These are phyloP conservation scores for Cylloceria caligata DNA, from an alignment of 2,888 invertebrate genomes.

Conservation along the genomic window DNA sequence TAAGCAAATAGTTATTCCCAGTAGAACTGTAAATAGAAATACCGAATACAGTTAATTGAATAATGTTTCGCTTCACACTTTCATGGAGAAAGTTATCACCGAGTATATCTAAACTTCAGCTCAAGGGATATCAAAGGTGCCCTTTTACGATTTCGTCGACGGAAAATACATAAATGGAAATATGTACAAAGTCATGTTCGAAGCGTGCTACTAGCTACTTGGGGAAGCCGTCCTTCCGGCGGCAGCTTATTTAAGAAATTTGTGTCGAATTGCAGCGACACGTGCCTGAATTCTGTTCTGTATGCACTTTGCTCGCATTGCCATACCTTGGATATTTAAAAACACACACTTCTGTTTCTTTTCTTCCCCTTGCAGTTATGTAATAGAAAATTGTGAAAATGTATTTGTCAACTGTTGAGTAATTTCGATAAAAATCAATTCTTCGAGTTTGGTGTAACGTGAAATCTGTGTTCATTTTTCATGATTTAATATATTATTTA, in stretches of 20 bases:
- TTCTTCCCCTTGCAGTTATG: too few species aligned
- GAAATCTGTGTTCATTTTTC: too few species aligned
- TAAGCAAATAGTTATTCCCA: not conserved
- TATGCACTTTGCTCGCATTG: conserved; percentile 20
- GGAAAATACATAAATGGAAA: conserved; percentile 54
- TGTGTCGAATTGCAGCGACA: conserved; percentile 36
- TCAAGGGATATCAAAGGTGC: not conserved
- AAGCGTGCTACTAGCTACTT: conserved; percentile 20
- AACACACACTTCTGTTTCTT: too few species aligned
- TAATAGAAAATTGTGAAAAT: too few species aligned
- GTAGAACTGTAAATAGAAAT: not conserved
- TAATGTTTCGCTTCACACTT: conserved; percentile 12
- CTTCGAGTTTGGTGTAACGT: too few species aligned
- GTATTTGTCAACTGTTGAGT: too few species aligned
- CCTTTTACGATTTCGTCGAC: conserved; percentile 42
- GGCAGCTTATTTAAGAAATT: conserved; percentile 36
- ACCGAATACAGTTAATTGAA: conserved; percentile 3
- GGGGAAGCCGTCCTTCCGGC: conserved; percentile 30
- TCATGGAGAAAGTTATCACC: not conserved
- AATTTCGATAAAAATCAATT: too few species aligned
- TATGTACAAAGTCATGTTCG: conserved; percentile 27
- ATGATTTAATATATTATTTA: too few species aligned
- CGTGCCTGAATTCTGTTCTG: conserved; percentile 48
- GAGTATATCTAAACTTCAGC: not conserved
- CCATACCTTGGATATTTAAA: conserved; percentile 26